Percentiles rank a stretch among this genome's conserved stretches.
These are phyloP conservation scores for Eclectus roratus DNA, from an alignment of 2,113 vertebrate species.

Conservation along the genomic window DNA sequence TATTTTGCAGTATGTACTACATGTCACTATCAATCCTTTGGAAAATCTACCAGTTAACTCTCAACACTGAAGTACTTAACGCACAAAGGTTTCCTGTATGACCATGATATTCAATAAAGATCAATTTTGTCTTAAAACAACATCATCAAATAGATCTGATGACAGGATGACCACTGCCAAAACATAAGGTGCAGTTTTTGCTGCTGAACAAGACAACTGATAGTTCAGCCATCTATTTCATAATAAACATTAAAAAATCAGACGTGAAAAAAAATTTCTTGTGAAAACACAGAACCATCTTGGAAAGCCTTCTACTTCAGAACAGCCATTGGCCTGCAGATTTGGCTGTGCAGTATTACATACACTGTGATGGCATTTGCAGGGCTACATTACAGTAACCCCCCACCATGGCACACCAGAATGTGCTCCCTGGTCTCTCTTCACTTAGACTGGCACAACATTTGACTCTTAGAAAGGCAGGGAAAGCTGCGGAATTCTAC, in stretches of 20 bases:
- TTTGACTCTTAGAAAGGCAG: neutral
- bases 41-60: neutral
- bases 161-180: neutral
- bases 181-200: neutral
- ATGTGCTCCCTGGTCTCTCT: neutral
- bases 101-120: neutral
- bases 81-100: neutral
- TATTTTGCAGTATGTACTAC: neutral
- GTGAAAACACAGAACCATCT: neutral
- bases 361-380: neutral
- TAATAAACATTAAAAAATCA: neutral
- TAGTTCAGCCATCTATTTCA: neutral
- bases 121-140: neutral
- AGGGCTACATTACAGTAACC: neutral
- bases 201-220: neutral
- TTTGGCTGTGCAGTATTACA: neutral
- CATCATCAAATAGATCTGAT: neutral
- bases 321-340: neutral
- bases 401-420: neutral
- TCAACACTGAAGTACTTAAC: neutral
- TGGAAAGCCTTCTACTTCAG: neutral
- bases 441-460: neutral
- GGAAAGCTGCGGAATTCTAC: neutral
- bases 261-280: neutral
- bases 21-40: neutral